Evolutionary conservation across 2,888 invertebrate species (phyloP), one percentile per base, ranked within the genome.

Genomic region (Scrobipalpa costella): DNA sequence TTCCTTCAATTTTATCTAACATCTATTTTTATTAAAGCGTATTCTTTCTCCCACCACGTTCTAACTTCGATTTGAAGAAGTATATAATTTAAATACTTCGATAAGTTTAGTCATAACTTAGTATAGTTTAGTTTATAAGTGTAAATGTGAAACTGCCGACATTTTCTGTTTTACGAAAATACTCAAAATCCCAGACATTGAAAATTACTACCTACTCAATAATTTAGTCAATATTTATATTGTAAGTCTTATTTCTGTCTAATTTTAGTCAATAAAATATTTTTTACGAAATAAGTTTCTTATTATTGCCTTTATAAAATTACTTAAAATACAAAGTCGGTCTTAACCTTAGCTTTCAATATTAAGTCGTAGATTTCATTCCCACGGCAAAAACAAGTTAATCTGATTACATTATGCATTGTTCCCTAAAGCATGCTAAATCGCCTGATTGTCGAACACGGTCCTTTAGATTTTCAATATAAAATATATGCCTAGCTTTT

Each of bases 221-320:
- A 38, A 58, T 17, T 76, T 74, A 75, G 73, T 75, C 73, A 76
- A 73, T 76, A 76, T 76, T 76, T 76, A 72, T 68, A 68, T 67
- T 79, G 21, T 59, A 79, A 79, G 76, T 75, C 73, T 47, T 63
- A 69, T 69, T 79, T 76, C 71, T 79, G 73, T 75, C 74, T 74
- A 74, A 71, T 75, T 67, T 75, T 78, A 80, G 77, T 70, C 67
- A 81, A 78, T 80, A 80, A 80, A 81, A 64, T 60, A 61, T 50
- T 34, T n/a, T 34, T 44, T 65, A 36, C 57, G 62, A 44, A 62
- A 59, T 63, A 36, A 55, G 52, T 15, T 8, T 40, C 15, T 8
- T 58, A 36, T 21, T 58, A n/a, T n/a, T n/a, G n/a, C n/a, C n/a
- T n/a, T n/a, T n/a, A n/a, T n/a, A n/a, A n/a, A n/a, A n/a, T n/a